phyloP scores from a whole-genome alignment of 2,797 vertebrate species.

The Mus minutoides region DNA sequence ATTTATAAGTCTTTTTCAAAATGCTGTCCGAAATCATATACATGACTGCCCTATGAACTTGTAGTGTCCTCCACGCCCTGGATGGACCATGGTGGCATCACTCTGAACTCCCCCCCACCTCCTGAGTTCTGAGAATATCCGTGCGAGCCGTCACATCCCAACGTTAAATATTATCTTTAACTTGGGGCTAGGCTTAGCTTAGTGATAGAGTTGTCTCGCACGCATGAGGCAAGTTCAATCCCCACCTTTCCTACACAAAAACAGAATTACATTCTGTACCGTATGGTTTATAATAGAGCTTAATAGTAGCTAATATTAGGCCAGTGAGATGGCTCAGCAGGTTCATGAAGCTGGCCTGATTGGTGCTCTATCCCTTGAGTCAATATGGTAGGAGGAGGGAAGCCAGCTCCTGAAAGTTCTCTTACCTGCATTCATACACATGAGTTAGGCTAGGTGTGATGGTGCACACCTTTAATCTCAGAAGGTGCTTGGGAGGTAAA shows the following conservation, averaged over 20 bases:
- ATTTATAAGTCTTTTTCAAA: constrained; percentile 1
- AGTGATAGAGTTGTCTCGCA: not conserved
- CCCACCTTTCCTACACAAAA: not conserved
- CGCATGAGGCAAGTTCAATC: not conserved
- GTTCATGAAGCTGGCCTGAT: not conserved
- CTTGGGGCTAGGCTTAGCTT: not conserved
- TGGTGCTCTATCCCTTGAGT: not conserved
- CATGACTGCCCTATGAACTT: not conserved
- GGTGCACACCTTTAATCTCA: not conserved
- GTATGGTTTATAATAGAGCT: not conserved
- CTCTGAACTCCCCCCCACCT: not conserved
- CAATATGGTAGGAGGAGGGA: not conserved
- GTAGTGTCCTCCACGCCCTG: not conserved
- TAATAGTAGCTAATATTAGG: not conserved
- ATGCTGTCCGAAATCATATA: not conserved
- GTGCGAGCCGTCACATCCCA: not conserved
- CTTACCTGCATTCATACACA: not conserved
- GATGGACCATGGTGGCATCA: not conserved
- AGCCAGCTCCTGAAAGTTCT: not conserved
- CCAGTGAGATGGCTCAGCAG: not conserved
- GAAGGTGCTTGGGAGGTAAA: not conserved
- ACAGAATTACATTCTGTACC: not conserved
- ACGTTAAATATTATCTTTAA: not conserved
- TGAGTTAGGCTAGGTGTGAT: not conserved
- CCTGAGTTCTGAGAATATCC: not conserved